Evolutionary conservation across 2,797 vertebrate species (phyloP).

Genomic region (Artibeus jamaicensis): DNA sequence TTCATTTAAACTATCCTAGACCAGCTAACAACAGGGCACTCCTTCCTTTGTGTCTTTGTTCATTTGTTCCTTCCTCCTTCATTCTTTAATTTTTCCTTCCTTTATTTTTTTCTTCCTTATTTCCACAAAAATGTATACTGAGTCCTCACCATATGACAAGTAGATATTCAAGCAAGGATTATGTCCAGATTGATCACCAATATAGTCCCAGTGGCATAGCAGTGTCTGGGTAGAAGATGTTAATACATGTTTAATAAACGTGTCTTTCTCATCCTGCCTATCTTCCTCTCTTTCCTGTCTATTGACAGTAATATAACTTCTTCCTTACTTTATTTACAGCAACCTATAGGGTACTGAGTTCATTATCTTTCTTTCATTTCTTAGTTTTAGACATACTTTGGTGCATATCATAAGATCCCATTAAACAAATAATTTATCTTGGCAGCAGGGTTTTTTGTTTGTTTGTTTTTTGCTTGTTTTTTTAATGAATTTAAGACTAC

Average conservation of each 20-base stretch:
- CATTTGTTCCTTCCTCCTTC: too few relatives aligned
- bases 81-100: too few relatives aligned
- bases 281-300: background rate
- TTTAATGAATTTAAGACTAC: background rate
- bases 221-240: background rate
- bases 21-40: background rate
- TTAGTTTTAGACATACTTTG: background rate
- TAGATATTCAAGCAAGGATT: background rate
- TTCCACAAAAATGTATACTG: background rate
- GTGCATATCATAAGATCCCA: background rate
- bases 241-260: background rate
- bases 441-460: too few relatives aligned
- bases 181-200: background rate
- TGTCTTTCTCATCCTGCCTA: background rate
- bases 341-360: background rate
- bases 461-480: background rate
- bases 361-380: conserved; percentile 9
- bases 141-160: background rate
- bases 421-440: conserved; percentile 2
- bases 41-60: background rate
- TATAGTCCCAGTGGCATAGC: too few relatives aligned
- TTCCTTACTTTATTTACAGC: background rate
- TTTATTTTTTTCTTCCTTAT: too few relatives aligned
- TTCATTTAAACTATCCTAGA: background rate
- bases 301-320: background rate